Evolutionary conservation across 53 echinoderm and acorn worm genomes (phyloP).

Genomic region (Stichopus horrens): DNA sequence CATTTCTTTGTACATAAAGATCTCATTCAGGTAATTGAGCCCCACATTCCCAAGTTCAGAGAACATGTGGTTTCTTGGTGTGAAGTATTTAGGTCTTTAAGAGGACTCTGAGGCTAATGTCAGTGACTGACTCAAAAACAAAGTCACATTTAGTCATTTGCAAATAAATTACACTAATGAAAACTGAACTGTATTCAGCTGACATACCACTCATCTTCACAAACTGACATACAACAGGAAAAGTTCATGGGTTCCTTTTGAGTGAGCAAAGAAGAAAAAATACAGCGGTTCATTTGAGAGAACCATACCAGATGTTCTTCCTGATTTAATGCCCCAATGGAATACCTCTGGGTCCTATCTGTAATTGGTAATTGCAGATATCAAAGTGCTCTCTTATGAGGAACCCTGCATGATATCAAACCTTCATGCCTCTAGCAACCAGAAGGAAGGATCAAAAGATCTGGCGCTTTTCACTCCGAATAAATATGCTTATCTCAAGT

Average conservation of each 20-base stretch:
- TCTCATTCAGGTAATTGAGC: no score
- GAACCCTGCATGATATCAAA: slow-evolving; percentile 12
- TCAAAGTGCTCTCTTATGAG: neutral
- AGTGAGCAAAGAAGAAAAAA: neutral
- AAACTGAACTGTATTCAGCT: no score
- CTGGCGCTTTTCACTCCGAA: neutral
- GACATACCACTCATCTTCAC: no score
- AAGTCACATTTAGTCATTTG: no score
- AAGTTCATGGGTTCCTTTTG: neutral
- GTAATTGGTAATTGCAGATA: slow-evolving; percentile 28
- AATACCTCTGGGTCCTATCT: slow-evolving; percentile 21
- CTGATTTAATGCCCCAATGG: slow-evolving; percentile 1
- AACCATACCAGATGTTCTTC: neutral
- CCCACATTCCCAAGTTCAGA: no score
- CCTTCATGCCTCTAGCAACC: slow-evolving; percentile 12
- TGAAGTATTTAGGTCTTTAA: no score
- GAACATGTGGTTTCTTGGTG: no score
- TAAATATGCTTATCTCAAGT: slow-evolving; percentile 15
- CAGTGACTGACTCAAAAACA: no score
- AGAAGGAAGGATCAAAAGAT: neutral
- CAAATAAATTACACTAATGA: no score
- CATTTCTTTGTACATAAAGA: no score
- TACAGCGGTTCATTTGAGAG: neutral
- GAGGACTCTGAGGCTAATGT: no score
- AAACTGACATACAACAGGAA: no score